A percentile compares a stretch with the other conserved stretches of the same genome.
phyloP scores from a whole-genome alignment of 2,888 invertebrate species.

The Iphiclides podalirius region DNA sequence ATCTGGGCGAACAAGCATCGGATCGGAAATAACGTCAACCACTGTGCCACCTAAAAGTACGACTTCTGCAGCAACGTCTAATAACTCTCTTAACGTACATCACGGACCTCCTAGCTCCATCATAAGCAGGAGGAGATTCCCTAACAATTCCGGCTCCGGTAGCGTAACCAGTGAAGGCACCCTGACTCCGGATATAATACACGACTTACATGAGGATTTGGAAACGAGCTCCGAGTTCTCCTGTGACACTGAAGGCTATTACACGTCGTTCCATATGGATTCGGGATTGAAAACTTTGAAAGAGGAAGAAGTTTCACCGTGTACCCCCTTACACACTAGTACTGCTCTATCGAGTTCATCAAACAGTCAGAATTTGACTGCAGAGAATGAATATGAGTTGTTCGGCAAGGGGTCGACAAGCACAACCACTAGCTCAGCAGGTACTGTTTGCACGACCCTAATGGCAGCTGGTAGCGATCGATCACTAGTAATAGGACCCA shows the following conservation, averaged over 20 bases:
- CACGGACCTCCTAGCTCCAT: conserved; percentile 85
- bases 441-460: conserved; percentile 92
- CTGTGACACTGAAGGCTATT: conserved; percentile 98
- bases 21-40: conserved; percentile 87
- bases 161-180: conserved; percentile 93
- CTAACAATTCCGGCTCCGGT: conserved; percentile 88
- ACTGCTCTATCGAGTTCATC: conserved; percentile 85
- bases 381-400: conserved; percentile 93
- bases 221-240: conserved; percentile 96
- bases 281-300: conserved; percentile 93
- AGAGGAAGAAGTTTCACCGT: conserved; percentile 83
- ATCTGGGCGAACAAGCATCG: conserved; percentile 91
- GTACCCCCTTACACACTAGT: conserved; percentile 86
- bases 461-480: conserved; percentile 84
- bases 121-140: conserved; percentile 83
- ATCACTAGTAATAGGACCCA: conserved; percentile 84
- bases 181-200: conserved; percentile 89
- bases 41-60: conserved; percentile 86
- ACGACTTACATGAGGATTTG: conserved; percentile 89
- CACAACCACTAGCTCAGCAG: conserved; percentile 94
- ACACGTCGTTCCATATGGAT: conserved; percentile 98
- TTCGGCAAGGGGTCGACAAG: conserved; percentile 96
- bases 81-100: conserved; percentile 83
- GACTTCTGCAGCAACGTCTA: conserved; percentile 84
- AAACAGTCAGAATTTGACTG: conserved; percentile 85